phyloP scores from a whole-genome alignment of 2,797 vertebrate species.

The Hipposideros larvatus region DNA sequence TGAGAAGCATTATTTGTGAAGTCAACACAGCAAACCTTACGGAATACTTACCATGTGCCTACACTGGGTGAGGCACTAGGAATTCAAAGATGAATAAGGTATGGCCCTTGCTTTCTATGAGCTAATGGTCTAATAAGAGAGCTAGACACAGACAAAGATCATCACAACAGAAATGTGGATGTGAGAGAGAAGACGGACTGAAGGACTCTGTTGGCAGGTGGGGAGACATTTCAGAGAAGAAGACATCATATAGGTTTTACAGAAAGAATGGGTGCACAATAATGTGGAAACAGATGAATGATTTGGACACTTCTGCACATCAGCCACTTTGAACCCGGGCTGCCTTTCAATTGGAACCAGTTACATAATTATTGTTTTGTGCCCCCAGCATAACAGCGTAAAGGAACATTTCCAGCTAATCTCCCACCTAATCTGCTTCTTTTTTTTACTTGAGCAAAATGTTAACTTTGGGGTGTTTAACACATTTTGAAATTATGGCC shows the following conservation, averaged over 20 bases:
- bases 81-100: neutral
- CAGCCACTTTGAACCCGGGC: neutral
- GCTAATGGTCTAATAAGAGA: neutral
- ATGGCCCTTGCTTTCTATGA: neutral
- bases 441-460: neutral
- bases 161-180: neutral
- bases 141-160: neutral
- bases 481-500: slow-evolving; percentile 21
- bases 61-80: neutral
- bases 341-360: neutral
- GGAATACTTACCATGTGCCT: neutral
- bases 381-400: neutral
- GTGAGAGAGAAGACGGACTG: neutral
- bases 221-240: neutral
- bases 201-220: neutral
- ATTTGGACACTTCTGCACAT: neutral
- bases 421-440: neutral
- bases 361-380: neutral
- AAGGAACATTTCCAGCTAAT: slow-evolving; percentile 27
- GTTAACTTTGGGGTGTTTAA: slow-evolving; percentile 8
- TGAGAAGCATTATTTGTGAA: neutral
- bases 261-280: neutral
- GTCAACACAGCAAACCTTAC: neutral
- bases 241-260: neutral
- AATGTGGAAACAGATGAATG: neutral